phyloP scores from a whole-genome alignment of 2,113 vertebrate genomes.

The Pao palembangensis region DNA sequence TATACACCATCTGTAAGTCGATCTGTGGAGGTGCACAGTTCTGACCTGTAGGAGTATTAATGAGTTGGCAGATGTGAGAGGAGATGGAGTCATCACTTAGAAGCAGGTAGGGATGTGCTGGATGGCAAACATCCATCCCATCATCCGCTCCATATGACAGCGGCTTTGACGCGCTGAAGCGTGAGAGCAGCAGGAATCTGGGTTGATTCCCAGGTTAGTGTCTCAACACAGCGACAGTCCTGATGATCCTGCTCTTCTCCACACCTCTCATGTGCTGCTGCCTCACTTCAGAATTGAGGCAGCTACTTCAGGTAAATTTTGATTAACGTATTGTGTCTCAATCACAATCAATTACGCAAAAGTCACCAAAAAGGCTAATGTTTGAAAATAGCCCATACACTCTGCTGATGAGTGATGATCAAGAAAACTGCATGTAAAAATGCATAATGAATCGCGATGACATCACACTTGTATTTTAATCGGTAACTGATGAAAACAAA shows the following conservation, averaged over 20 bases:
- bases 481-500: slow-evolving; percentile 33
- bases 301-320: no score
- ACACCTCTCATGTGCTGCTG: slow-evolving; percentile 2
- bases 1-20: slow-evolving; percentile 8
- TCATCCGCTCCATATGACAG: slow-evolving; percentile 59
- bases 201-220: slow-evolving; percentile 18
- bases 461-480: no score
- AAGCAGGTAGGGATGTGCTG: slow-evolving; percentile 39
- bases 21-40: slow-evolving; percentile 10
- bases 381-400: no score
- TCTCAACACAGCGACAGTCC: not conserved
- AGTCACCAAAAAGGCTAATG: no score
- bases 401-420: no score
- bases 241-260: not conserved
- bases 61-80: slow-evolving; percentile 50
- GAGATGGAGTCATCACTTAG: slow-evolving; percentile 54
- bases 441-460: no score
- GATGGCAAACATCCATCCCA: slow-evolving; percentile 56
- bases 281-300: slow-evolving; percentile 9
- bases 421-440: no score
- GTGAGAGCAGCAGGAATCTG: slow-evolving; percentile 46
- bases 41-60: slow-evolving; percentile 36
- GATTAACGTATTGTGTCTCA: no score
- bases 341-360: no score
- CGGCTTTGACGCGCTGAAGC: slow-evolving; percentile 40